Conservation (phyloP, 1,140 invertebrate species). For the Belonocnema kinseyi region DNA sequence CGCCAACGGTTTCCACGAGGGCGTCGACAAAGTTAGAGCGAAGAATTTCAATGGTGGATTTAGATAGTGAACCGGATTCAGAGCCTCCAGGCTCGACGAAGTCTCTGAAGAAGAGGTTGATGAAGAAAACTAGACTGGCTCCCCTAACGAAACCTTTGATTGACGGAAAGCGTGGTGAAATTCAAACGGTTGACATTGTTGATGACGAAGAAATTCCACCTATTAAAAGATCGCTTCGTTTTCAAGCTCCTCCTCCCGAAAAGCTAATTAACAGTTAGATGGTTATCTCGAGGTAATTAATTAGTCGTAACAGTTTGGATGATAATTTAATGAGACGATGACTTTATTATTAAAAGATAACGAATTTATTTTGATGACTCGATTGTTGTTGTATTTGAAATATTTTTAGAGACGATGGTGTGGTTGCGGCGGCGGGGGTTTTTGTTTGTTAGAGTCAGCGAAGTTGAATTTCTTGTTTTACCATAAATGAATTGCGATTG, state of each 20-base stretch:
- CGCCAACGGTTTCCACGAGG: slow-evolving; percentile 23
- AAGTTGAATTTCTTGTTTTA: slow-evolving; percentile 35
- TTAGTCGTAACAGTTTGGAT: too few species aligned
- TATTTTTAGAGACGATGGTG: slow-evolving; percentile 14
- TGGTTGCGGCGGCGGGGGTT: background rate
- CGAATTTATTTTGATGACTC: slow-evolving; percentile 21
- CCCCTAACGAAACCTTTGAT: slow-evolving; percentile 38
- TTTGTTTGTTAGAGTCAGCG: background rate
- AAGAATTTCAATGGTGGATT: slow-evolving; percentile 44
- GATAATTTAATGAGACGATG: too few species aligned
- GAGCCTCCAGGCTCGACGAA: slow-evolving; percentile 33
- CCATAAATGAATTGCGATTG: slow-evolving; percentile 29
- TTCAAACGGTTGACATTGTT: slow-evolving; percentile 45
- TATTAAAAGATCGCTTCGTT: slow-evolving; percentile 51
- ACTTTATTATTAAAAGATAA: too few species aligned
- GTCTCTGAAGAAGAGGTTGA: slow-evolving; percentile 39
- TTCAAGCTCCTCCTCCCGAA: slow-evolving; percentile 45
- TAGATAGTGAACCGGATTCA: slow-evolving; percentile 55
- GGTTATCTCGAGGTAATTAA: slow-evolving; percentile 41
- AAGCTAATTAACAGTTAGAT: slow-evolving; percentile 44
- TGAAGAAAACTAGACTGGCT: slow-evolving; percentile 48
- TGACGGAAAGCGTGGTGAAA: slow-evolving; percentile 39
- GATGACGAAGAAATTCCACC: slow-evolving; percentile 57
- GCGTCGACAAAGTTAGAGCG: background rate
- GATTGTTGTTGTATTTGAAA: slow-evolving; percentile 23